phyloP scores from a whole-genome alignment of 2,113 vertebrate genomes.

The Willisornis vidua region DNA sequence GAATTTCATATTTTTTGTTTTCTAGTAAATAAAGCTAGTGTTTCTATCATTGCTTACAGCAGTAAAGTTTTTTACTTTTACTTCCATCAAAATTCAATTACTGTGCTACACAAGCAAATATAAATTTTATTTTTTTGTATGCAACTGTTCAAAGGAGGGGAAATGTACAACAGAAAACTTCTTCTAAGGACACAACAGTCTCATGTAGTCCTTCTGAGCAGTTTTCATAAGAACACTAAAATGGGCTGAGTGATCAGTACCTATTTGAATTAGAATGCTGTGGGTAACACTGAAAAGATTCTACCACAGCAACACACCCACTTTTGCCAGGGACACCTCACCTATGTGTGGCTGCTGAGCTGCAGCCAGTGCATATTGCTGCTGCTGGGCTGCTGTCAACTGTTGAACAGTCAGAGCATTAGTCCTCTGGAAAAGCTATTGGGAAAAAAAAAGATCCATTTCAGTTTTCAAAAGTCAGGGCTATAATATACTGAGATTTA shows the following conservation, averaged over 20 bases:
- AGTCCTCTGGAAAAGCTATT: constrained; percentile 93
- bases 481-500: neutral
- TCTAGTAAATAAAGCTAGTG: neutral
- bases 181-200: neutral
- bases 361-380: constrained; percentile 94
- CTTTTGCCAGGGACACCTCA: constrained; percentile 65
- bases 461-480: neutral
- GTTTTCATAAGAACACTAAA: neutral
- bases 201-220: neutral
- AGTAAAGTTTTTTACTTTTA: neutral
- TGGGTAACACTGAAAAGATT: neutral
- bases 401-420: constrained; percentile 92
- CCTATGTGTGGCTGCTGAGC: constrained; percentile 97
- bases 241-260: rapidly evolving
- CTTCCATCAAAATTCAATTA: neutral
- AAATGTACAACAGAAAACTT: neutral
- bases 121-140: neutral
- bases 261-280: neutral
- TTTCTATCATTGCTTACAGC: neutral
- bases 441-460: neutral
- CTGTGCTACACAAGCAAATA: neutral
- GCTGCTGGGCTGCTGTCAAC: constrained; percentile 94
- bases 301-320: neutral
- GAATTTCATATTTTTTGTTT: neutral
- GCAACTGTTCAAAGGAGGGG: neutral